A percentile compares a stretch with the other conserved stretches of the same genome.
Conservation (phyloP, 2,113 vertebrate species). For the Eurypyga helias region DNA sequence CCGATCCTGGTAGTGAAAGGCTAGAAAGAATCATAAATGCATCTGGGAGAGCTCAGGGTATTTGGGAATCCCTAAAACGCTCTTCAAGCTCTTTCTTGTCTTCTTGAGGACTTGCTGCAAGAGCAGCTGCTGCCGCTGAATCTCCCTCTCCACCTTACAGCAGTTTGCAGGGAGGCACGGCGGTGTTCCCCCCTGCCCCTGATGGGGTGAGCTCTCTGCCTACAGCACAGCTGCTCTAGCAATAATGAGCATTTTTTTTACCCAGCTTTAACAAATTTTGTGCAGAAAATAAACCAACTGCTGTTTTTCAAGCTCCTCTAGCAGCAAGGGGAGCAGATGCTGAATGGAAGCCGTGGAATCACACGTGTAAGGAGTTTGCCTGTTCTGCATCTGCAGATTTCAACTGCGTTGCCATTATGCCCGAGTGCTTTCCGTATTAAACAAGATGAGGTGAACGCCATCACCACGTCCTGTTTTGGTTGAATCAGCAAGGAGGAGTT, state of each 20-base stretch:
- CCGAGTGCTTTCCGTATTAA: not conserved
- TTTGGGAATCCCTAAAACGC: not conserved
- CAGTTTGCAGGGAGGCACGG: not conserved
- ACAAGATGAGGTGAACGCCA: not conserved
- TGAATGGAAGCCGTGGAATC: not conserved
- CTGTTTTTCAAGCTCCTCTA: not conserved
- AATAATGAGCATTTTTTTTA: accelerated
- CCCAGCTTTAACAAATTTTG: not conserved
- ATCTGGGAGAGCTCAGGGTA: not conserved
- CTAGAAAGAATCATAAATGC: not conserved
- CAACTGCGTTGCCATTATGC: accelerated
- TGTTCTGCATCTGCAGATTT: not conserved
- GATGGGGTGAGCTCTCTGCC: not conserved
- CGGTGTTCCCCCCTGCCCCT: not conserved
- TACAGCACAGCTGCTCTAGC: not conserved
- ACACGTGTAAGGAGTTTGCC: not conserved
- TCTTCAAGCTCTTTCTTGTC: not conserved
- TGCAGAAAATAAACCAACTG: not conserved
- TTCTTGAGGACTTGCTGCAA: not conserved
- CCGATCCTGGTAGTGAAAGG: not conserved
- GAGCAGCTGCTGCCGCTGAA: not conserved
- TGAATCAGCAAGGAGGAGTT: conserved; percentile 55
- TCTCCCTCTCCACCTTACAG: too few relatives aligned
- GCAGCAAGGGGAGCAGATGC: not conserved
- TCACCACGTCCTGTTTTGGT: not conserved